These are phyloP conservation scores for Neostethus bicornis DNA, from an alignment of 2,797 vertebrate genomes.

Conservation along the genomic window DNA sequence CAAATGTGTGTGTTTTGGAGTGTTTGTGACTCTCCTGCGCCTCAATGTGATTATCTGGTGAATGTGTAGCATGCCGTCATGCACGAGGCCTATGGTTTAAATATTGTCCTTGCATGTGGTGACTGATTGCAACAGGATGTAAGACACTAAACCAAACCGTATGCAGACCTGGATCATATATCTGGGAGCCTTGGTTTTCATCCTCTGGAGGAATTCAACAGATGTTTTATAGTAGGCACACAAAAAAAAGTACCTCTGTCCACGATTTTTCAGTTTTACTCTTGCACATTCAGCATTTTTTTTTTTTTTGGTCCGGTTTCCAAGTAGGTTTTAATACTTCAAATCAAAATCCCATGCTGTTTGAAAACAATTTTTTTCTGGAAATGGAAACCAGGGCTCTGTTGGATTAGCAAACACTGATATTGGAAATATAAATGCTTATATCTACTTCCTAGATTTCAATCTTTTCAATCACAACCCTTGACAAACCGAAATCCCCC, in stretches of 20 bases:
- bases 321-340: not conserved
- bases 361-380: constrained; percentile 10
- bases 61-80: constrained; percentile 77
- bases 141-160: constrained; percentile 45
- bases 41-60: constrained; percentile 70
- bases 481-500: constrained; percentile 79
- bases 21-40: constrained; percentile 50
- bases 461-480: constrained; percentile 47
- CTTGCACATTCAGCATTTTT: not conserved
- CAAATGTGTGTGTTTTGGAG: constrained; percentile 34
- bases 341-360: not conserved
- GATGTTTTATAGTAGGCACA: not conserved
- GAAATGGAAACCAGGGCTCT: constrained; percentile 37
- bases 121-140: constrained; percentile 59
- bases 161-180: constrained; percentile 36
- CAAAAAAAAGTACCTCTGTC: constrained; percentile 4
- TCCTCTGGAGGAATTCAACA: constrained; percentile 14
- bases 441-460: constrained; percentile 38
- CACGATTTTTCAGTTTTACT: not conserved
- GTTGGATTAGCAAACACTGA: constrained; percentile 67
- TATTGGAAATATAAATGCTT: constrained; percentile 20
- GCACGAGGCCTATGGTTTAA: constrained; percentile 60
- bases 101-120: constrained; percentile 77
- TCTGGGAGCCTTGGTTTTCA: constrained; percentile 20
- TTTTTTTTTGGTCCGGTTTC: not conserved